These are phyloP conservation scores for Drosophila rellima DNA, from an alignment of 2,888 invertebrate genomes.

Conservation along the genomic window DNA sequence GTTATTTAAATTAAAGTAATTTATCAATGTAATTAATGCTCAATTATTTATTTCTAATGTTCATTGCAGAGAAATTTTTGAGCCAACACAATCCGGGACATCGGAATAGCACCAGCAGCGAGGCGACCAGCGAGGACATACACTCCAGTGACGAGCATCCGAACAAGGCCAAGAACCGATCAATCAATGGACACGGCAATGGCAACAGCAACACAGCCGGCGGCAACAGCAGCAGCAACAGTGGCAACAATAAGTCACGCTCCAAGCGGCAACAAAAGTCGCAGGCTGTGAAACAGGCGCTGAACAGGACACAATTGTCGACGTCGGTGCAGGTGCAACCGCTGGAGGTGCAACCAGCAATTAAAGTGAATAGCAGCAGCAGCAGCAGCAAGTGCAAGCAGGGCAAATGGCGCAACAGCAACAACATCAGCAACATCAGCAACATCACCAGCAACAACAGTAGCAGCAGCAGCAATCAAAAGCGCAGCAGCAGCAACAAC, in stretches of 20 bases:
- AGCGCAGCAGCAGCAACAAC: slow-evolving; percentile 24
- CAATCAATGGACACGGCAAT: background rate
- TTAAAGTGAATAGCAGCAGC: slow-evolving; percentile 17
- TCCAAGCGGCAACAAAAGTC: slow-evolving; percentile 61
- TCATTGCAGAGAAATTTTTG: slow-evolving; percentile 63
- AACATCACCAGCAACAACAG: slow-evolving; percentile 5
- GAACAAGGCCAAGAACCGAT: slow-evolving; percentile 40
- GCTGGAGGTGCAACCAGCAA: background rate
- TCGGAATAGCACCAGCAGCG: slow-evolving; percentile 82
- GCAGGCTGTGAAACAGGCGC: slow-evolving; percentile 26
- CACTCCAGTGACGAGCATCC: slow-evolving; percentile 80
- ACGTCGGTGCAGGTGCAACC: slow-evolving; percentile 20
- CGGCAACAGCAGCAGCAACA: slow-evolving; percentile 16
- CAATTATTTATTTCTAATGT: background rate
- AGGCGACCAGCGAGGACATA: slow-evolving; percentile 78
- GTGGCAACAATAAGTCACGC: slow-evolving; percentile 47
- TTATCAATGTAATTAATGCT: background rate
- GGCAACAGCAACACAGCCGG: slow-evolving; percentile 24
- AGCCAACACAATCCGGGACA: slow-evolving; percentile 78
- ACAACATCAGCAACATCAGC: slow-evolving; percentile 11
- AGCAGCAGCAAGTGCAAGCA: slow-evolving; percentile 17
- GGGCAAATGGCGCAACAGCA: slow-evolving; percentile 52
- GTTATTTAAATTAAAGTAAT: too few species aligned
- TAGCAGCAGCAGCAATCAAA: slow-evolving; percentile 7
- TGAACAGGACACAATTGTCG: slow-evolving; percentile 15